Percentiles rank a stretch among this genome's conserved stretches.
These are phyloP conservation scores for Dermochelys coriacea DNA, from an alignment of 2,797 vertebrate species.

Conservation along the genomic window DNA sequence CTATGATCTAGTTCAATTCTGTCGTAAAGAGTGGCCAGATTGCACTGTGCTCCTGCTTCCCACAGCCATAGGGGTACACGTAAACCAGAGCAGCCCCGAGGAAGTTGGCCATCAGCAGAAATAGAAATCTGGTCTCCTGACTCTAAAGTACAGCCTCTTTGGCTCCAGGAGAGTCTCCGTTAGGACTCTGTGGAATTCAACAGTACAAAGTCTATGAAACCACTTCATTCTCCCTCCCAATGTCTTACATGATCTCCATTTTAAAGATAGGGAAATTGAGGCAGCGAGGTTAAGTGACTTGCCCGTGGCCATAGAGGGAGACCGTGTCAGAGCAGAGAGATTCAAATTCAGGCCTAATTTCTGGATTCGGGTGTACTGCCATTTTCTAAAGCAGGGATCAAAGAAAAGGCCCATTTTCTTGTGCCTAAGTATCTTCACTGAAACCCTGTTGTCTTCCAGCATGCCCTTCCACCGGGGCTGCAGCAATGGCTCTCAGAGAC, in stretches of 20 bases:
- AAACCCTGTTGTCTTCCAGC: background rate
- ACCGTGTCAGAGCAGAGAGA: fast-evolving
- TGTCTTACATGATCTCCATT: constrained; percentile 46
- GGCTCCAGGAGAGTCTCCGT: background rate
- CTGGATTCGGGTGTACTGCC: background rate
- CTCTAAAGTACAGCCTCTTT: background rate
- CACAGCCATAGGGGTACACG: background rate
- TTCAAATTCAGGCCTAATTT: constrained; percentile 11
- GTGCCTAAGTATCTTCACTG: background rate
- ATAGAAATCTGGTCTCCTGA: background rate
- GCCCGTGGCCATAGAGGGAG: background rate
- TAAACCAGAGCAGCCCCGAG: background rate
- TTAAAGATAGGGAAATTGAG: background rate
- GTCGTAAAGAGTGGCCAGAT: no score
- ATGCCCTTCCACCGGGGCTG: background rate
- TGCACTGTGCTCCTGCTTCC: background rate
- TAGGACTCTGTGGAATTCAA: background rate
- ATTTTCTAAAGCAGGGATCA: constrained; percentile 20
- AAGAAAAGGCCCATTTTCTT: background rate
- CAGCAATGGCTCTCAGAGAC: background rate
- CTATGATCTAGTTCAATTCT: no score
- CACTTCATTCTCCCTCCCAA: constrained; percentile 25
- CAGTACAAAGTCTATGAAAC: background rate
- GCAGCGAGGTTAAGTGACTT: background rate
- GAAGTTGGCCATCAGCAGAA: background rate